Base-by-base conservation (phyloP, 2,113 vertebrate genomes). In the Cephalopholis sonnerati region DNA sequence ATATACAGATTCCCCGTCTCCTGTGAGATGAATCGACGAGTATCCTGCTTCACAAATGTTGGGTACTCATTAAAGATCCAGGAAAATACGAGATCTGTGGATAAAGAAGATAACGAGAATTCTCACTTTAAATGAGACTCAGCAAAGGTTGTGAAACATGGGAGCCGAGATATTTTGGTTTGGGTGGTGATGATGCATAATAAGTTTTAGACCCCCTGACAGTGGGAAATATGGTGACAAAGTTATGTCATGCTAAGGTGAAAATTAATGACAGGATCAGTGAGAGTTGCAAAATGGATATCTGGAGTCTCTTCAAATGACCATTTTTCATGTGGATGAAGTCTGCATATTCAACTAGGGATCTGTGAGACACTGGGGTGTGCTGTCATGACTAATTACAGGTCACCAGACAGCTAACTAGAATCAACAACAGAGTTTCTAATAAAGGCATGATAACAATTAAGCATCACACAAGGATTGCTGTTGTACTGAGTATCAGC, bases 41-140 rank as follows among this genome's bases (percentile, higher is more conserved):
- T 97, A 73, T 99, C 98, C 91, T 99, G 98, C 78, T 97, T 97
- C 68, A 98, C 97, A 27, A 96, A 97, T 1, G 95, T 95, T 0
- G 98, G 98, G 84, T 97, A 98, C 86, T 99, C 98, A 2, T 99
- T 99, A 93, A 99, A 98, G 93, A 99, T 98, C 98, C 98, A 99
- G 0, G 97, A 97, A n/a, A 99, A 99, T 67, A 93, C 95, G 72
- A 99, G 93, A 91, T 98, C 98, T 99, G 96, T 55, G 93, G 90
- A 82, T 0, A 83, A 51, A 79, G 3, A 65, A 50, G 79, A 25
- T n/a, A 46, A 58, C 3, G 13, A 50, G 0, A 81, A 27, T 36
- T 27, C 5, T 85, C 20, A 74, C 39, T 77, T 72, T 10, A 20
- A 4, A 10, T 66, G 9, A 27, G n/a, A 66, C 39, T 48, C 4